Conservation (phyloP, 2,113 vertebrate species). For the Myotis lucifugus region DNA sequence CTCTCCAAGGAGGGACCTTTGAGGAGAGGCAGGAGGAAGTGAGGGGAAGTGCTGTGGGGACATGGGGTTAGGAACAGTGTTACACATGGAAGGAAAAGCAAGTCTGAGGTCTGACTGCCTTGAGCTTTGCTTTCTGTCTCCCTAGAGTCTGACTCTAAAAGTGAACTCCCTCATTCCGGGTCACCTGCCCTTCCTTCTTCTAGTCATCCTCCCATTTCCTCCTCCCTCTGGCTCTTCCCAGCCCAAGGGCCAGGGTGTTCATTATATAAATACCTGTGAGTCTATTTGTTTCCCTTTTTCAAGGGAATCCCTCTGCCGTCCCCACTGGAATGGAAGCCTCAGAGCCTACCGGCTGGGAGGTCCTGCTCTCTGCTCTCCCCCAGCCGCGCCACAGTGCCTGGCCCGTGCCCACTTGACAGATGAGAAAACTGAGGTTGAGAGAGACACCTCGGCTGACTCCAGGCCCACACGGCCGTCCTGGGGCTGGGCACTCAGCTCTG, state of each 20-base stretch:
- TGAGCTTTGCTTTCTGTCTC: background rate
- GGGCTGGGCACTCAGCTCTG: background rate
- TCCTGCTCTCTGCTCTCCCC: background rate
- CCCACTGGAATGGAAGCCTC: background rate
- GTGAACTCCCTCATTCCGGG: rapidly evolving
- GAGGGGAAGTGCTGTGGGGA: background rate
- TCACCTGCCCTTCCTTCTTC: background rate
- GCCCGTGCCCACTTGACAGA: background rate
- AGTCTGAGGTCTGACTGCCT: background rate
- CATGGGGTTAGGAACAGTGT: background rate
- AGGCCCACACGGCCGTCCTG: rapidly evolving
- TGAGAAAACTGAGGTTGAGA: background rate
- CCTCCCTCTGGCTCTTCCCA: background rate
- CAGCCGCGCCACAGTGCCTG: background rate
- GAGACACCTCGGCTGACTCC: background rate
- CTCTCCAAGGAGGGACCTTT: background rate
- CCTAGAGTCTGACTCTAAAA: background rate
- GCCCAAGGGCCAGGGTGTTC: background rate
- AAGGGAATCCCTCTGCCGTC: background rate
- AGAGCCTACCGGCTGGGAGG: background rate
- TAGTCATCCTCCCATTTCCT: background rate
- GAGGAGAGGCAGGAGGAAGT: background rate
- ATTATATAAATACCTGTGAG: too few relatives aligned
- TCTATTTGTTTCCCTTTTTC: background rate
- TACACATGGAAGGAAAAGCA: background rate